Evolutionary conservation across 2,797 vertebrate genomes (phyloP).

Genomic region (Enteromius thamalakanensis): DNA sequence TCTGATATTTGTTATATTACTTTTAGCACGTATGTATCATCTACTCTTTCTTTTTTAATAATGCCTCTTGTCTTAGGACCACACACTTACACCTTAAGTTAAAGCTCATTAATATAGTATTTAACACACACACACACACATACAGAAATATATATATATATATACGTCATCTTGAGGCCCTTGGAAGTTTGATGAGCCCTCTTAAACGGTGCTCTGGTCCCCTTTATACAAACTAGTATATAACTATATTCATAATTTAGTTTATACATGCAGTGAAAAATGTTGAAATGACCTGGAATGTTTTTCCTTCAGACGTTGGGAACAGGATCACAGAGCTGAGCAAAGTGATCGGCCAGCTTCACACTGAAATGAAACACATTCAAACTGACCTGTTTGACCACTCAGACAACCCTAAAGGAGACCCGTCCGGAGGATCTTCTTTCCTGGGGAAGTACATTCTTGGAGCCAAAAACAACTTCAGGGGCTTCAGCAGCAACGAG

Average conservation of each 20-base stretch:
- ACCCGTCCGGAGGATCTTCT: slow-evolving; percentile 67
- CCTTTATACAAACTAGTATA: background rate
- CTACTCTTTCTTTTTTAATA: background rate
- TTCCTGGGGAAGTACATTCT: slow-evolving; percentile 84
- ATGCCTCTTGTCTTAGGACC: background rate
- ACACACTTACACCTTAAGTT: background rate
- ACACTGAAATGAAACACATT: slow-evolving; percentile 79
- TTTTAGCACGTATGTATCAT: background rate
- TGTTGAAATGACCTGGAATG: background rate
- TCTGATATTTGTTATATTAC: background rate
- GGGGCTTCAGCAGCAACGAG: slow-evolving; percentile 74
- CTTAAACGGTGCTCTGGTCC: background rate
- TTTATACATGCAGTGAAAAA: background rate
- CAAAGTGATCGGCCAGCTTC: slow-evolving; percentile 82
- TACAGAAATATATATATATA: background rate
- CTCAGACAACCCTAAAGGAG: slow-evolving; percentile 30
- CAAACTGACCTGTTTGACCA: slow-evolving; percentile 64
- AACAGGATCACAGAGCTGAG: slow-evolving; percentile 88
- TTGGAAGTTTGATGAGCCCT: background rate
- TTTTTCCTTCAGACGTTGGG: slow-evolving; percentile 78
- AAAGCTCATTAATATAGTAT: background rate
- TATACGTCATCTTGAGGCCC: background rate
- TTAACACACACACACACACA: background rate
- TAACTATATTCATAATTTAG: background rate
- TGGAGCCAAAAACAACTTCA: slow-evolving; percentile 86